Conservation (phyloP, 2,888 invertebrate genomes). For the Dioctria rufipes region DNA sequence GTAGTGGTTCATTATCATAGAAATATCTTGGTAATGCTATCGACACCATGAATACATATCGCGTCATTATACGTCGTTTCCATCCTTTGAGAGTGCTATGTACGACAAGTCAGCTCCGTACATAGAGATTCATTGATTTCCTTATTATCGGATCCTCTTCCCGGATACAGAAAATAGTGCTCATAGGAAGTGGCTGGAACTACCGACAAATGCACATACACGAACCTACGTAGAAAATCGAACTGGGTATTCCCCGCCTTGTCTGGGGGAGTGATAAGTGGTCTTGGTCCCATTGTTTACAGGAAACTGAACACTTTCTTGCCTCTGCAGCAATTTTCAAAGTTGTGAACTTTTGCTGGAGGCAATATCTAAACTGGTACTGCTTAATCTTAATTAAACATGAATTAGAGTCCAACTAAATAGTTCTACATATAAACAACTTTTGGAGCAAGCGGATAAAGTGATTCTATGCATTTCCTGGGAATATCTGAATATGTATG, state of each 20-base stretch:
- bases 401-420: too few species aligned
- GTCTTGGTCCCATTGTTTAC: conserved; percentile 6
- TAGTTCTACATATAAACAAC: too few species aligned
- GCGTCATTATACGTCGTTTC: conserved; percentile 22
- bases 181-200: neutral
- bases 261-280: neutral
- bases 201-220: neutral
- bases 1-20: conserved; percentile 21
- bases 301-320: neutral
- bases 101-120: neutral
- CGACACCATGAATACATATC: conserved; percentile 32
- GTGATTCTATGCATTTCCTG: too few species aligned
- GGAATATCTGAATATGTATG: too few species aligned
- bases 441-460: too few species aligned
- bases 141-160: conserved; percentile 33
- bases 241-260: neutral
- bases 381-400: too few species aligned
- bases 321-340: conserved; percentile 1
- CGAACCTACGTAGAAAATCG: neutral
- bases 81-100: conserved; percentile 19
- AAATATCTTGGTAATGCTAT: conserved; percentile 18
- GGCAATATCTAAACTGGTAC: too few species aligned
- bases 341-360: neutral
- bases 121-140: conserved; percentile 23
- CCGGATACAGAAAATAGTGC: neutral